Evolutionary conservation across 1,140 invertebrate species (phyloP).

Genomic region (Thaumetopoea pityocampa): DNA sequence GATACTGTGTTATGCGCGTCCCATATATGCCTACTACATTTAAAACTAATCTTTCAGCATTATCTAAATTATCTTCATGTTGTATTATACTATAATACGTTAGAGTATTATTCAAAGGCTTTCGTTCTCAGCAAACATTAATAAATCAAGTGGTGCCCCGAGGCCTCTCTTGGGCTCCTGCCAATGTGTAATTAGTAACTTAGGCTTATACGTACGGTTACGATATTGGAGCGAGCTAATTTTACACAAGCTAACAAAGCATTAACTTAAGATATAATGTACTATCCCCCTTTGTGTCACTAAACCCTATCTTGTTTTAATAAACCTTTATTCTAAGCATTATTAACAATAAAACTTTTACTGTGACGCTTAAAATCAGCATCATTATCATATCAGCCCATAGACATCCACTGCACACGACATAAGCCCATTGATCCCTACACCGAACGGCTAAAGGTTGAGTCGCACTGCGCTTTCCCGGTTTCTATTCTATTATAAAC

Average conservation of each 20-base stretch:
- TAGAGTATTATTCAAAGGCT: constrained; percentile 48
- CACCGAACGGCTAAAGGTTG: too few species aligned
- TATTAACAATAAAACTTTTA: too few species aligned
- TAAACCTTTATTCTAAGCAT: constrained; percentile 3
- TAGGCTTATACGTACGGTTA: constrained; percentile 38
- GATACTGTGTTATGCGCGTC: too few species aligned
- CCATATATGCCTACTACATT: neutral
- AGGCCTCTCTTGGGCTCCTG: constrained; percentile 43
- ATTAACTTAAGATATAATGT: constrained; percentile 46
- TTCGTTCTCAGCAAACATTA: constrained; percentile 41
- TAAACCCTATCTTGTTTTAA: constrained; percentile 19
- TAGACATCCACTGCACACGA: too few species aligned
- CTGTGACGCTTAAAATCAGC: too few species aligned
- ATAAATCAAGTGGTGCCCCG: constrained; percentile 52
- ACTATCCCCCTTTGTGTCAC: constrained; percentile 21
- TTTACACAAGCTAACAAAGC: constrained; percentile 32
- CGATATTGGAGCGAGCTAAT: constrained; percentile 38
- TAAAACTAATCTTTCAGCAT: constrained; percentile 2
- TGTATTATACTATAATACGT: constrained; percentile 35
- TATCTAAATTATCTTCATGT: constrained; percentile 29
- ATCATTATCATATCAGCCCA: too few species aligned
- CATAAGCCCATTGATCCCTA: too few species aligned
- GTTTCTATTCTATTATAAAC: too few species aligned
- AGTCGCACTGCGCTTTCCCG: too few species aligned
- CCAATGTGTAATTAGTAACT: constrained; percentile 63